These are phyloP conservation scores for Misgurnus anguillicaudatus DNA, from an alignment of 2,113 vertebrate genomes.

Conservation along the genomic window DNA sequence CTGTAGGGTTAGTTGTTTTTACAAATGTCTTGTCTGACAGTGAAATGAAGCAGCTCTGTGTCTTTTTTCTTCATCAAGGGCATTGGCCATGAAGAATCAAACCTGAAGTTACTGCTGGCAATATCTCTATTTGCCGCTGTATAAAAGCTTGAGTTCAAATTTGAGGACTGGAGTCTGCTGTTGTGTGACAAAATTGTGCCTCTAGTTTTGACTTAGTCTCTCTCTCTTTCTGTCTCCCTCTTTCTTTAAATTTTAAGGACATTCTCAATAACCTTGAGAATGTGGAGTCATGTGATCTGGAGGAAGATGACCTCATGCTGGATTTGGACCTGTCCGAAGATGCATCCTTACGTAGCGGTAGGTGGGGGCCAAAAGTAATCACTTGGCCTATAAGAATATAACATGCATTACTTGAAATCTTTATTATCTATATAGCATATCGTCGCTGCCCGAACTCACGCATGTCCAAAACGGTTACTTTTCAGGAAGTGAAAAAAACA, in stretches of 20 bases:
- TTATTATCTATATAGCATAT: too few species aligned
- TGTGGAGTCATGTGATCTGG: slow-evolving; percentile 86
- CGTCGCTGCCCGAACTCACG: too few species aligned
- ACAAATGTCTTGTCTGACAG: too few species aligned
- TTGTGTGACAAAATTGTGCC: background rate
- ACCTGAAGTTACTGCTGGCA: too few species aligned
- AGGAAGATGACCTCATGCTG: slow-evolving; percentile 91
- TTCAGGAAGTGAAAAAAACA: too few species aligned
- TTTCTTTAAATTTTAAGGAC: slow-evolving; percentile 69
- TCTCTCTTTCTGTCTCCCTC: background rate
- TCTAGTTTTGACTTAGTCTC: background rate
- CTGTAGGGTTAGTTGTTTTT: too few species aligned
- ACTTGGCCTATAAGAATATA: background rate
- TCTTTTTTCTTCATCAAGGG: too few species aligned
- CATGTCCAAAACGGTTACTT: too few species aligned
- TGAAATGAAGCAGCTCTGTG: too few species aligned
- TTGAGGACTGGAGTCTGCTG: background rate
- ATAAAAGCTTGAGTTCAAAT: background rate
- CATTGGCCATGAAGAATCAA: too few species aligned
- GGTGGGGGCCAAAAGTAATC: slow-evolving; percentile 31
- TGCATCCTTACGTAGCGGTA: slow-evolving; percentile 78
- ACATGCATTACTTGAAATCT: too few species aligned
- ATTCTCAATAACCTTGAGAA: slow-evolving; percentile 89
- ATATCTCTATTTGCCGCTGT: too few species aligned
- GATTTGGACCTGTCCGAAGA: slow-evolving; percentile 87